These are phyloP conservation scores for Mamestra brassicae DNA, from an alignment of 2,888 invertebrate species.

Conservation along the genomic window DNA sequence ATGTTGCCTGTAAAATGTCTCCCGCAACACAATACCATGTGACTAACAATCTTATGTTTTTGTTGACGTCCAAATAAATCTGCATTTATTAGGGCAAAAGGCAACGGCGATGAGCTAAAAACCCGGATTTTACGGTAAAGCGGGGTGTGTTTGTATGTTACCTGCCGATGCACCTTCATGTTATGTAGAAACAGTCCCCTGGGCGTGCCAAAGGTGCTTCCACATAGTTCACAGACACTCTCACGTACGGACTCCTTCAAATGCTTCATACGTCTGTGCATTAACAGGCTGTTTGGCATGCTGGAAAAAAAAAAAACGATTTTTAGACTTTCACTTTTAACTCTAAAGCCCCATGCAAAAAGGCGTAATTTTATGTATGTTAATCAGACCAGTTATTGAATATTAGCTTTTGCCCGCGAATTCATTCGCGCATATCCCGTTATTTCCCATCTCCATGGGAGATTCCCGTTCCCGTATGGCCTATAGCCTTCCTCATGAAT, in stretches of 20 bases:
- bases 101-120: no score
- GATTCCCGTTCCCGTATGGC: no score
- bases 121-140: no score
- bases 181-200: conserved; percentile 67
- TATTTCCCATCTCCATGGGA: no score
- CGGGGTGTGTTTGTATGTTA: conserved; percentile 12
- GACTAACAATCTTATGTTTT: no score
- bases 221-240: conserved; percentile 71
- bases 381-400: neutral
- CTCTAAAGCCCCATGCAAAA: neutral
- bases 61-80: no score
- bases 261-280: conserved; percentile 71
- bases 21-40: no score
- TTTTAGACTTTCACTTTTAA: no score
- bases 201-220: conserved; percentile 66
- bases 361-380: neutral
- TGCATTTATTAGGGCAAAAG: no score
- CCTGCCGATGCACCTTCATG: conserved; percentile 68
- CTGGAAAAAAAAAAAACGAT: conserved; percentile 47
- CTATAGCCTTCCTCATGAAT: no score
- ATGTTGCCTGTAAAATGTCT: no score
- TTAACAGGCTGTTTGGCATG: conserved; percentile 70
- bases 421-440: no score
- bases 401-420: neutral
- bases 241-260: conserved; percentile 56